Conservation (phyloP, 2,113 vertebrate species). For the Xiphophorus maculatus region DNA sequence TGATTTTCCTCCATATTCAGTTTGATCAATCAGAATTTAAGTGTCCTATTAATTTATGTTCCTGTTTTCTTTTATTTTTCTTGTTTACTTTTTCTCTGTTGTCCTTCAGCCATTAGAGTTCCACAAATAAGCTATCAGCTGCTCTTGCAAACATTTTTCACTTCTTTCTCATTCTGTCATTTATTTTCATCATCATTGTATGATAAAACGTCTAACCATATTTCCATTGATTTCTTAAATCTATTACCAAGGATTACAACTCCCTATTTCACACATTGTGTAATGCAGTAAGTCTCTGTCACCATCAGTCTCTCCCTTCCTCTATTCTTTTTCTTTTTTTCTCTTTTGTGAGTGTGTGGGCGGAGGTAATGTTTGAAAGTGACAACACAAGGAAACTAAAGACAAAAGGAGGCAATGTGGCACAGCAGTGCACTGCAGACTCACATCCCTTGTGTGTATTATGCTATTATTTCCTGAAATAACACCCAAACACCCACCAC, state of each 20-base stretch:
- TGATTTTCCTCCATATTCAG: conserved; percentile 29
- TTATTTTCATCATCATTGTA: conserved; percentile 55
- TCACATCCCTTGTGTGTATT: conserved; percentile 64
- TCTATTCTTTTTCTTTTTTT: conserved; percentile 8
- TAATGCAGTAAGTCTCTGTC: conserved; percentile 55
- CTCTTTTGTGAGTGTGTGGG: conserved; percentile 52
- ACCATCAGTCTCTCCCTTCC: conserved; percentile 29
- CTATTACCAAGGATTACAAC: conserved; percentile 61
- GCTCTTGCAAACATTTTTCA: conserved; percentile 43
- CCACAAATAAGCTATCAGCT: conserved; percentile 46
- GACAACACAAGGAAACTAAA: conserved; percentile 65
- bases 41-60: conserved; percentile 44
- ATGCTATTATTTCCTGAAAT: conserved; percentile 68
- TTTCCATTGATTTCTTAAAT: conserved; percentile 56
- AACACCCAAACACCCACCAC: conserved; percentile 57
- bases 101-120: conserved; percentile 53
- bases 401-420: conserved; percentile 60
- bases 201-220: conserved; percentile 51
- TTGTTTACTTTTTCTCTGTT: conserved; percentile 41
- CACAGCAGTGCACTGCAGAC: conserved; percentile 52
- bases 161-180: conserved; percentile 48
- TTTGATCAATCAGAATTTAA: conserved; percentile 42
- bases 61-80: conserved; percentile 34
- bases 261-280: conserved; percentile 50
- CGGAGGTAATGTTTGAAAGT: conserved; percentile 67